phyloP scores from a whole-genome alignment of 2,797 vertebrate genomes.

The Siniperca obscura region DNA sequence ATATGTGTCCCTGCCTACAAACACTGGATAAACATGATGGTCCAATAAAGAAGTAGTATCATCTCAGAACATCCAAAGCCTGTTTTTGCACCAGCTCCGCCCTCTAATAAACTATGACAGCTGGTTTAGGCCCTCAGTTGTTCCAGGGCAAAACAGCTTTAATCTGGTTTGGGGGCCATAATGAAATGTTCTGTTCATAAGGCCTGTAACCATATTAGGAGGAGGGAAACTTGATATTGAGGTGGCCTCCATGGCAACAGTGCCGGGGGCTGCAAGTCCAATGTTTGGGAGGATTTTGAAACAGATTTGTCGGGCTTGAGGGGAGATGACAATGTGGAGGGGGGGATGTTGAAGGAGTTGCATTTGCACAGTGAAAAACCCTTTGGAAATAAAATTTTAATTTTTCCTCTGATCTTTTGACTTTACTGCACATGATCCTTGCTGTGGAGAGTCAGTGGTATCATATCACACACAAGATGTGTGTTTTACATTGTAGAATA shows the following conservation, averaged over 20 bases:
- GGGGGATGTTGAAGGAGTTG: slow-evolving; percentile 39
- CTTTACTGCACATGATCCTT: slow-evolving; percentile 39
- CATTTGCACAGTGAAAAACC: slow-evolving; percentile 66
- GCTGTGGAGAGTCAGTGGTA: slow-evolving; percentile 11
- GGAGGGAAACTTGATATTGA: slow-evolving; percentile 73
- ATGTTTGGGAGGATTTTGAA: slow-evolving; percentile 75
- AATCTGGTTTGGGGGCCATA: slow-evolving; percentile 78
- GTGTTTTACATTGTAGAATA: slow-evolving; percentile 13
- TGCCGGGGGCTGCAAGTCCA: slow-evolving; percentile 52
- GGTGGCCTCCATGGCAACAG: slow-evolving; percentile 78
- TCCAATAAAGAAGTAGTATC: slow-evolving; percentile 40
- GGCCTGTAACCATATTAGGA: slow-evolving; percentile 76
- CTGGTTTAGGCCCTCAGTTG: slow-evolving; percentile 66
- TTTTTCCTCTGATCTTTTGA: slow-evolving; percentile 64
- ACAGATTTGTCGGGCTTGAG: slow-evolving; percentile 70
- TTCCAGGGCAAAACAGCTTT: slow-evolving; percentile 72
- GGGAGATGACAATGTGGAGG: slow-evolving; percentile 61
- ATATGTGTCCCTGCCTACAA: slow-evolving; percentile 29
- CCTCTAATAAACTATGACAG: slow-evolving; percentile 63
- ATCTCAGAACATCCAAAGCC: slow-evolving; percentile 44
- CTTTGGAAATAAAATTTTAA: slow-evolving; percentile 67
- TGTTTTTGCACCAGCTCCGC: slow-evolving; percentile 30
- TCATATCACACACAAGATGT: slow-evolving; percentile 23
- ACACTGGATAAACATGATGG: slow-evolving; percentile 37
- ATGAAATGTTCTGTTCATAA: slow-evolving; percentile 84